Base-by-base conservation (phyloP, 2,888 invertebrate genomes). In the Bombyx huttoni region DNA sequence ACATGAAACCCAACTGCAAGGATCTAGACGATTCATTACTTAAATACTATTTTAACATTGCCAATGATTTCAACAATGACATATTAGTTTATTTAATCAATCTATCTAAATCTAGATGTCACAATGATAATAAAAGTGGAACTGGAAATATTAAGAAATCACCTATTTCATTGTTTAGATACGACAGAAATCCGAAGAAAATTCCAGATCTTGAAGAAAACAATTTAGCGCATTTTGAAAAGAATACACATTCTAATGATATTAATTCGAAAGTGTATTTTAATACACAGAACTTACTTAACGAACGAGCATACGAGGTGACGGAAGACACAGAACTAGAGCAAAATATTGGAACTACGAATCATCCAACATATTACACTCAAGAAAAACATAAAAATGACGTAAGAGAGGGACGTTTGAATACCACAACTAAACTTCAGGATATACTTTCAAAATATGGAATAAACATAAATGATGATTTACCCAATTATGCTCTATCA, bases 401-500 rank as follows among this genome's bases (percentile, higher is more conserved):
- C 13, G 24, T 34, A 47, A 47, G 51, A 54, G 48, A 61, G 51
- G 13, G 12, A 7, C 2, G 24, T 1, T 52, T 56, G 49, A 72
- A 70, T 55, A 54, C 64, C 8, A 70, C 62, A 8, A 58, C 60
- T 12, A 59, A 51, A 48, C 61, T 78, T n/a, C 55, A 61, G 10
- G 58, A 68, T 40, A 73, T 78, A 53, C 70, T 87, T 8, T 68
- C 70, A 2, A 79, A 76, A 61, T 82, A 87, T 51, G 79, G 81
- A 50, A 83, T 84, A 46, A 66, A 68, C 45, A 58, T 59, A 0
- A 60, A 71, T 40, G 81, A 83, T 53, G 59, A 68, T 45, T 58
- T 81, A 5, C 62, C 64, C 57, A 86, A 87, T 55, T 86, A 87
- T 56, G 69, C 64, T 34, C 51, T 75, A 53, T 85, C 86, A 1